These are phyloP conservation scores for Cryptotis parvus DNA, from an alignment of 2,113 vertebrate species.

Conservation along the genomic window DNA sequence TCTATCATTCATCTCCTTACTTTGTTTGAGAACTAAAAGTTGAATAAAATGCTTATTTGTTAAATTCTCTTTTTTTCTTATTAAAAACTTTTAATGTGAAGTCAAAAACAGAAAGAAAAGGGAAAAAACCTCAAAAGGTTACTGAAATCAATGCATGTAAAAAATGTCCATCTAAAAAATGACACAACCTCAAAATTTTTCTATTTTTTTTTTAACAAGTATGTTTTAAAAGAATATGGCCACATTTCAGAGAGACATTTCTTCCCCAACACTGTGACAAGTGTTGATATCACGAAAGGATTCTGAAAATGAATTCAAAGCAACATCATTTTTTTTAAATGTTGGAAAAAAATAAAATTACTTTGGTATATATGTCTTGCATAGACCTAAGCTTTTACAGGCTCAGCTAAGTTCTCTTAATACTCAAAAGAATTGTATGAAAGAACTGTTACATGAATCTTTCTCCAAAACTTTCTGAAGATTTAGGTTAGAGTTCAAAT, in stretches of 20 bases:
- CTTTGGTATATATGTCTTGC: constrained; percentile 67
- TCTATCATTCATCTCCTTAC: constrained; percentile 53
- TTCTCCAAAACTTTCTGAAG: constrained; percentile 52
- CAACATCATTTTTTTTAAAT: constrained; percentile 83
- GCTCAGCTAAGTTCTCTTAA: constrained; percentile 61
- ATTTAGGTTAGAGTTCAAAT: background rate
- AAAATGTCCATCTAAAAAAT: constrained; percentile 85
- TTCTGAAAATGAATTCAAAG: constrained; percentile 85
- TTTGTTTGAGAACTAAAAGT: constrained; percentile 41
- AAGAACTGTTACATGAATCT: background rate
- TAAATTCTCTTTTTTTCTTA: constrained; percentile 65
- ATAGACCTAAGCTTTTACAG: constrained; percentile 69
- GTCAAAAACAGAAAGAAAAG: constrained; percentile 71
- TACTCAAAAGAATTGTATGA: constrained; percentile 53
- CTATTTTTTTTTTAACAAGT: constrained; percentile 82
- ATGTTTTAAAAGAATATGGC: constrained; percentile 81
- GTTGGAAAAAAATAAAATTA: constrained; percentile 80
- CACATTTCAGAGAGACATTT: constrained; percentile 85
- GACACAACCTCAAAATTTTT: constrained; percentile 81
- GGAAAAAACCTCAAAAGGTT: constrained; percentile 75
- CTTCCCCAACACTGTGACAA: constrained; percentile 85
- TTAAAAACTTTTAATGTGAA: constrained; percentile 72
- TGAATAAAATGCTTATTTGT: constrained; percentile 63
- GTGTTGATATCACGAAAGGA: constrained; percentile 85
- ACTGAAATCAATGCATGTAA: constrained; percentile 80